Conservation (phyloP, 2,113 vertebrate species). For the Dromas ardeola region DNA sequence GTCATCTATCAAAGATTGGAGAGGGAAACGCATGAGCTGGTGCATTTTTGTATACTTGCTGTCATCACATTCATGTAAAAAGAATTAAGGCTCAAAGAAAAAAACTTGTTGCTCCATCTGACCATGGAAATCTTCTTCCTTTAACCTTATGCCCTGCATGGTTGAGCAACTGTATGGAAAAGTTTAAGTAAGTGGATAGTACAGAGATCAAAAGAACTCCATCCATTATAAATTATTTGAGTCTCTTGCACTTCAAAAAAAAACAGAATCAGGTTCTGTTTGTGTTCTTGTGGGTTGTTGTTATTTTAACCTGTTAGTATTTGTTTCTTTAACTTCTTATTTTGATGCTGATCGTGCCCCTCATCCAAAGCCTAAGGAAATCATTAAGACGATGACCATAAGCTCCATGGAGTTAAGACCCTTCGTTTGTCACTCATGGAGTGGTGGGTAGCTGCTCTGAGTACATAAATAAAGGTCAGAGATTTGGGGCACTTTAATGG, state of each 20-base stretch:
- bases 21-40: not conserved
- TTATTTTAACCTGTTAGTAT: slow-evolving; percentile 30
- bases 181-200: slow-evolving; percentile 32
- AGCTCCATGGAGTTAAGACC: not conserved
- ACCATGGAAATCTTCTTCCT: slow-evolving; percentile 57
- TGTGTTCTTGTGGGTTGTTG: slow-evolving; percentile 1
- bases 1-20: slow-evolving; percentile 46
- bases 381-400: not conserved
- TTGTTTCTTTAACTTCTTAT: slow-evolving; percentile 37
- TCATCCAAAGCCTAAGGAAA: not conserved
- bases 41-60: slow-evolving; percentile 53
- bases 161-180: slow-evolving; percentile 40
- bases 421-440: not conserved
- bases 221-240: slow-evolving; percentile 30
- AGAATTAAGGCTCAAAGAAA: slow-evolving; percentile 21
- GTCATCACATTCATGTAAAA: slow-evolving; percentile 47
- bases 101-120: not conserved
- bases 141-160: slow-evolving; percentile 49
- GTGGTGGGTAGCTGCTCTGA: not conserved
- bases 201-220: slow-evolving; percentile 50
- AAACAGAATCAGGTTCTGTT: slow-evolving; percentile 5
- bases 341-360: not conserved
- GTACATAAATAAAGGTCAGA: not conserved
- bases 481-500: not conserved
- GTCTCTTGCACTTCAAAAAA: not conserved